Evolutionary conservation across 1,140 invertebrate genomes (phyloP).

Genomic region (Pseudomyrmex concolor): DNA sequence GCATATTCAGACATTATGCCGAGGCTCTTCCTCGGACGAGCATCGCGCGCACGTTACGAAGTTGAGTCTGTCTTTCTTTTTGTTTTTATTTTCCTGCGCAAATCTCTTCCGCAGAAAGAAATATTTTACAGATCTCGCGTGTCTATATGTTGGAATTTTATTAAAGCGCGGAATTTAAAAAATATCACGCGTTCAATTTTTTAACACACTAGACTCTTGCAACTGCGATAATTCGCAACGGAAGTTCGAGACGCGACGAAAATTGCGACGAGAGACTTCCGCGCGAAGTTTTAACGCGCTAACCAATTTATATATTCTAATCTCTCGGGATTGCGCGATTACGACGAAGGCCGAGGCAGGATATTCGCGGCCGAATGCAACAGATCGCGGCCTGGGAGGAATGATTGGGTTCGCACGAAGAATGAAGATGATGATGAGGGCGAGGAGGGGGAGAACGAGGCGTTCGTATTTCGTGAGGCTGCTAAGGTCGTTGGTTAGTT

Average conservation of each 20-base stretch:
- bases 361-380: constrained; percentile 69
- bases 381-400: constrained; percentile 60
- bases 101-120: not conserved
- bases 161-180: no score
- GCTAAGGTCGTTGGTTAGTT: constrained; percentile 79
- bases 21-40: not conserved
- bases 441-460: constrained; percentile 39
- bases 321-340: constrained; percentile 62
- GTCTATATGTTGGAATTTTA: no score
- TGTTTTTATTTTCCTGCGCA: not conserved
- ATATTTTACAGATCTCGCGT: not conserved
- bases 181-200: no score
- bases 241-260: not conserved
- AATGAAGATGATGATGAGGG: constrained; percentile 70
- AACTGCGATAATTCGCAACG: not conserved
- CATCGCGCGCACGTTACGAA: not conserved
- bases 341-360: constrained; percentile 60
- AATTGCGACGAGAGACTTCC: constrained; percentile 47
- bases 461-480: constrained; percentile 76
- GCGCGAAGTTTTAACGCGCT: constrained; percentile 37
- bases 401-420: constrained; percentile 77
- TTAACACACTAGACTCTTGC: not conserved
- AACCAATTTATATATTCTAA: constrained; percentile 54
- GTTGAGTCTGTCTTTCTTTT: not conserved
- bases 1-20: constrained; percentile 23